Percentiles rank a stretch among this genome's conserved stretches.
phyloP scores from a whole-genome alignment of 30 jellyfish, hydroid and myxozoan genomes.

The Morbakka virulenta region DNA sequence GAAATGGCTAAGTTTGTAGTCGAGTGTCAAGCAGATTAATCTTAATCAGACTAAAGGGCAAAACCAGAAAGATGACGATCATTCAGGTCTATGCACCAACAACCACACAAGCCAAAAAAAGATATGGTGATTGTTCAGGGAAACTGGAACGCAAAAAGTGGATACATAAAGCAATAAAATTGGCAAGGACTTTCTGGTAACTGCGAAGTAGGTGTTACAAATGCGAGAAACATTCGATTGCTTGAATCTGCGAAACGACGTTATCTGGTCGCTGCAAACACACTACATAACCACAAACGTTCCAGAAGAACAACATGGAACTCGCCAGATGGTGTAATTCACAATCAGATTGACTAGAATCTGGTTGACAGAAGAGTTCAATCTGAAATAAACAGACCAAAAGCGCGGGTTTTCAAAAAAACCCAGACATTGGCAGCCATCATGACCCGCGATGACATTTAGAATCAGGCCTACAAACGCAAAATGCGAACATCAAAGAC shows the following conservation, averaged over 20 bases:
- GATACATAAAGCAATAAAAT: neutral
- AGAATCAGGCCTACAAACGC: too few species aligned
- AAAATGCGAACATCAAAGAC: too few species aligned
- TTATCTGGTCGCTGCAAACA: neutral
- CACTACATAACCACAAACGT: neutral
- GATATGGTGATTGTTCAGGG: neutral
- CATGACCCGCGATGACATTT: too few species aligned
- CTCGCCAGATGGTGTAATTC: neutral
- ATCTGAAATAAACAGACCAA: neutral
- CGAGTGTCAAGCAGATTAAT: neutral
- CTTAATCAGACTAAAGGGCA: neutral
- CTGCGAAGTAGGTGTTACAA: neutral
- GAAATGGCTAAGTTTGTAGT: too few species aligned
- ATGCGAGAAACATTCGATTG: neutral
- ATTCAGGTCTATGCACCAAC: neutral
- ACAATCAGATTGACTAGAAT: neutral
- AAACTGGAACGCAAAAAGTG: neutral
- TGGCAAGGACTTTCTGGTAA: neutral
- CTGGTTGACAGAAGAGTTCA: neutral
- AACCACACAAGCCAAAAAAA: neutral
- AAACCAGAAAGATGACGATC: neutral
- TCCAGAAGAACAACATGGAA: neutral
- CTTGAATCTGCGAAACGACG: neutral
- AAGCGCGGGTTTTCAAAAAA: neutral
- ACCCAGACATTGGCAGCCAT: neutral